Evolutionary conservation across 1,140 invertebrate species (phyloP).

Genomic region (Trichoplusia ni): DNA sequence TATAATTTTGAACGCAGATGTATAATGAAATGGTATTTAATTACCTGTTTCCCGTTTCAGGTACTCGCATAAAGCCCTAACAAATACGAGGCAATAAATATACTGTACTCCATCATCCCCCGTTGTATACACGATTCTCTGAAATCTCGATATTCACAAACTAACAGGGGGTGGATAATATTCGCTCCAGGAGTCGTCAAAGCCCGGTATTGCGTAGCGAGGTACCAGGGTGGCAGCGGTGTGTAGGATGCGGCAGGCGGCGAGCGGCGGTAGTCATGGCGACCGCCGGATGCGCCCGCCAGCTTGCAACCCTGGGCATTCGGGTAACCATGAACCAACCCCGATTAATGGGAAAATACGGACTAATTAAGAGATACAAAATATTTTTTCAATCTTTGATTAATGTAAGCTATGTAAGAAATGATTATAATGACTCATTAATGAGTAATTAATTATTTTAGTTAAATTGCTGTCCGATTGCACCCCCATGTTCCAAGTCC

Average conservation of each 20-base stretch:
- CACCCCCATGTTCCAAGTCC: too few species aligned
- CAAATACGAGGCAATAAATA: too few species aligned
- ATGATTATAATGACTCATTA: too few species aligned
- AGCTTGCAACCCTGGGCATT: slow-evolving; percentile 52
- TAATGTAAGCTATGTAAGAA: too few species aligned
- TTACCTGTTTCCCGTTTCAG: too few species aligned
- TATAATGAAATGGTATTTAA: too few species aligned
- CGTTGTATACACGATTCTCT: background rate
- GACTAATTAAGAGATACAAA: background rate
- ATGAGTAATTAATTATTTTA: too few species aligned
- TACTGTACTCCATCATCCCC: too few species aligned
- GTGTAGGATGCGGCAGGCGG: slow-evolving; percentile 34
- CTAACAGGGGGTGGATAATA: slow-evolving; percentile 1
- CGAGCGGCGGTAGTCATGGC: slow-evolving; percentile 59
- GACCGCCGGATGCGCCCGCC: slow-evolving; percentile 63
- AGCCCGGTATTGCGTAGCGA: slow-evolving; percentile 21
- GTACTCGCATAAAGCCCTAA: too few species aligned
- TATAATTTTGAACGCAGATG: too few species aligned
- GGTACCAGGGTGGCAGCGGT: slow-evolving; percentile 47
- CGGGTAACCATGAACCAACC: slow-evolving; percentile 39
- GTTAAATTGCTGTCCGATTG: too few species aligned
- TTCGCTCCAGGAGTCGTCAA: slow-evolving; percentile 7
- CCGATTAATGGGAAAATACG: background rate
- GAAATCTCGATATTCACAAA: background rate
- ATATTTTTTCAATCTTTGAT: too few species aligned